Base-by-base conservation (phyloP, 2,888 invertebrate species). In the Hecatera dysodea region DNA sequence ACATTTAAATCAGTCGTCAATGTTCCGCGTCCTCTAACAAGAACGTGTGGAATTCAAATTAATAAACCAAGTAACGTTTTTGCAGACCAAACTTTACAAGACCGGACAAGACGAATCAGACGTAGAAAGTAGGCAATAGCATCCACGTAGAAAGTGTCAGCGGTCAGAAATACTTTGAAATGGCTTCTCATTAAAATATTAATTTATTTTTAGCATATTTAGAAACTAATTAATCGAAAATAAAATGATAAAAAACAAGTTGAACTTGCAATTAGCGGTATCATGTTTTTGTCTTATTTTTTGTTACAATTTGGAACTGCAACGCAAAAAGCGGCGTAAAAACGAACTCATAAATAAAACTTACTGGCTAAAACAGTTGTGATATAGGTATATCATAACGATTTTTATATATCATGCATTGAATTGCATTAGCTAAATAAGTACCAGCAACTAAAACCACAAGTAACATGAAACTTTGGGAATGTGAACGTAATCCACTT, bases 401-500 rank as follows among this genome's bases (percentile, higher is more conserved):
- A n/a, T n/a, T n/a, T n/a, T n/a, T n/a, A 39, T 60, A 60, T 80
- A 64, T 61, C 61, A 80, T 65, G 72, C 57, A 70, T 68, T 60
- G 46, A 70, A 69, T 72, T 74, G 68, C 72, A 75, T 72, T 67
- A 57, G 62, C 61, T 73, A 46, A 70, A 61, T 62, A 85, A 76
- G 73, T 74, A 82, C 63, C 36, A 78, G 80, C 75, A 70, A 82
- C 44, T 33, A 61, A 68, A 85, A 84, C 89, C 87, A 74, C 88
- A 84, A 66, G 85, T 71, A 89, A 89, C 65, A 56, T 78, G 89
- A 89, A 80, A 86, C 89, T 88, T 85, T 82, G 86, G 74, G 80
- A 85, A 85, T 83, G 81, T 81, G 56, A 82, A 77, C 74, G 72
- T 80, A 72, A 64, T 71, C 59, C 64, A 76, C 66, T 75, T 66